Conservation (phyloP, 2,888 invertebrate genomes). For the Metacarcinus magister region DNA sequence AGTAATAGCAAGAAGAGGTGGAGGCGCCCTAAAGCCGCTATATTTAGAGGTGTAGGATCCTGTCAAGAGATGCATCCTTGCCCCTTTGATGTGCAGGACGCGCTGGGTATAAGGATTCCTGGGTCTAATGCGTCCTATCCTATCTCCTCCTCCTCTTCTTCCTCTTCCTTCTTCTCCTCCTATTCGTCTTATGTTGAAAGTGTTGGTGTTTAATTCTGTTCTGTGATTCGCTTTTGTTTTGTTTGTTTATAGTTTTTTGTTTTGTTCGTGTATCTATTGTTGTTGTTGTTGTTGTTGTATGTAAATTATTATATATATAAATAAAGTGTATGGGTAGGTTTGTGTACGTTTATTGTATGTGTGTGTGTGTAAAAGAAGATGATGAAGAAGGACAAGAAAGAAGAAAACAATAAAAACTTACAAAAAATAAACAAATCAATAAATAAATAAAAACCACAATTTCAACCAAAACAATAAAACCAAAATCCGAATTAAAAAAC, state of each 20-base stretch:
- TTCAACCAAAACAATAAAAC: no score
- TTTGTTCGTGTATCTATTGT: background rate
- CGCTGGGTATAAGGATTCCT: conserved; percentile 77
- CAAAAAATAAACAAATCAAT: no score
- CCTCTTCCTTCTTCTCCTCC: no score
- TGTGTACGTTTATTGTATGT: background rate
- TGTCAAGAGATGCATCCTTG: conserved; percentile 81
- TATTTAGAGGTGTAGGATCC: conserved; percentile 64
- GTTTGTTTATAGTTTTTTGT: background rate
- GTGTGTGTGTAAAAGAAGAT: background rate
- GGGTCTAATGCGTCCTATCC: conserved; percentile 26
- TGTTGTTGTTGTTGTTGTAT: background rate
- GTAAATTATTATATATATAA: background rate
- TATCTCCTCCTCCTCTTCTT: no score
- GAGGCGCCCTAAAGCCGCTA: conserved; percentile 31
- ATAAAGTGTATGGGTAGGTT: background rate
- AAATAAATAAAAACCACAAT: no score
- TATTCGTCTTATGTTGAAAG: no score
- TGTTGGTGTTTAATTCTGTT: no score
- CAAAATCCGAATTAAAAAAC: no score
- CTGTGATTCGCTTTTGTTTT: background rate
- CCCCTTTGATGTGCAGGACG: conserved; percentile 80
- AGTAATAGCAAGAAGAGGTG: conserved; percentile 78
- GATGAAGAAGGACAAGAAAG: no score
- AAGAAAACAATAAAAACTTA: no score